Base-by-base conservation (phyloP, 2,888 invertebrate species). In the Eupeodes latifasciatus region DNA sequence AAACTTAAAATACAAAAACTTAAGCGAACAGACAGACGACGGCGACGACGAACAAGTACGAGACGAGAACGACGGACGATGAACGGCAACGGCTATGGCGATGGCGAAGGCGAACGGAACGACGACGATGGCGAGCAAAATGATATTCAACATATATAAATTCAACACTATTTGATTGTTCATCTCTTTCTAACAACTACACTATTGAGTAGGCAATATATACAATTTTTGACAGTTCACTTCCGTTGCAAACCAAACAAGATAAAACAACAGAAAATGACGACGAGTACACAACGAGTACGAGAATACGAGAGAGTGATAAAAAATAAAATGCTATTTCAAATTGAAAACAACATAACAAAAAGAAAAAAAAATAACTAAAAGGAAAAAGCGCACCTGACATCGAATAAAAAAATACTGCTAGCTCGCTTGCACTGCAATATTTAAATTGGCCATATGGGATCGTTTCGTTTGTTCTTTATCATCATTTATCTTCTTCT, bases 221-320 rank as follows among this genome's bases (percentile, higher is more conserved):
- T 49, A 88, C 78, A 78, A 85, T 75, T 78, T 88, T 88, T 88
- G 88, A 88, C 88, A 88, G 88, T 88, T 88, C 88, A 88, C 88
- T 88, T 88, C 88, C 88, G 88, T 53, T 85, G 88, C 69, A 88
- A 88, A 87, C 87, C 87, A 87, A 87, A 88, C 88, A 88, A 88
- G 88, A 88, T 88, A 88, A 88, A 88, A 88, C 88, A 85, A 85
- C 81, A 88, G 78, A 88, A 85, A 88, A 81, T 61, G 84, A 81
- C 12, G 77, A 78, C 12, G 77, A 78, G 27, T 27, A 27, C 27
- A 27, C 27, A 27, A 27, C 27, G 27, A 27, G 27, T 27, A 27
- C 27, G 27, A 3, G 27, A 27, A 3, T 27, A 27, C 27, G 27
- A 27, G 3, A 27, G 66, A 81, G 71, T 64, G 19, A 27, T 27